Evolutionary conservation across 2,888 invertebrate species (phyloP).

Genomic region (Melanophora roralis): DNA sequence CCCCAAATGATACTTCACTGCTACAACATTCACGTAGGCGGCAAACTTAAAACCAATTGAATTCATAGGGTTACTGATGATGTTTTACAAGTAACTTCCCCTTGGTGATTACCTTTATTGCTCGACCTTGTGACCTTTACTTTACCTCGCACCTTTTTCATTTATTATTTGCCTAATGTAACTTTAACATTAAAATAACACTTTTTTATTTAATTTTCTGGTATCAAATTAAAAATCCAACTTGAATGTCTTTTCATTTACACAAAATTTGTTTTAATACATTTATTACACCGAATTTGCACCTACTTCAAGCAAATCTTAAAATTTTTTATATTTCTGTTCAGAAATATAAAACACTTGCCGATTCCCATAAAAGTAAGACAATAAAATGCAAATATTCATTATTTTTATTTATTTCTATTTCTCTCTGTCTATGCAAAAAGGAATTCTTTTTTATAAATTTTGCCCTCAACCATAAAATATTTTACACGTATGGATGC

Average conservation of each 20-base stretch:
- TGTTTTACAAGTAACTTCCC: too few relatives aligned
- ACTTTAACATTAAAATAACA: too few relatives aligned
- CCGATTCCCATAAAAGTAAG: background rate
- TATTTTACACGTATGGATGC: constrained; percentile 20
- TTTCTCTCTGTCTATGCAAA: background rate
- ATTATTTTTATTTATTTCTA: background rate
- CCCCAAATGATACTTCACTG: too few relatives aligned
- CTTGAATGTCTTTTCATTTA: background rate
- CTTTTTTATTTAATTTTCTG: too few relatives aligned
- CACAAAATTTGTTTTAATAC: background rate
- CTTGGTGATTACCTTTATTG: too few relatives aligned
- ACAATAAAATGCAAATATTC: constrained; percentile 2
- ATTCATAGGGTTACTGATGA: too few relatives aligned
- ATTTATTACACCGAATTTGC: background rate
- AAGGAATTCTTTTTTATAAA: background rate
- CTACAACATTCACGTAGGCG: too few relatives aligned
- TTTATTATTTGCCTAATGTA: too few relatives aligned
- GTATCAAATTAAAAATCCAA: background rate
- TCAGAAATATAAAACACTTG: background rate
- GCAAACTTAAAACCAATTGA: too few relatives aligned
- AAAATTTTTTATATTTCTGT: too few relatives aligned
- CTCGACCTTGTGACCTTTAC: too few relatives aligned
- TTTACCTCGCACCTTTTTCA: too few relatives aligned
- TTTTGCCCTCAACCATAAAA: constrained; percentile 16
- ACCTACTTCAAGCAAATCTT: constrained; percentile 2